Evolutionary conservation across 2,113 vertebrate species (phyloP), one percentile per base, ranked within the genome.

Genomic region (Polypterus bichir): DNA sequence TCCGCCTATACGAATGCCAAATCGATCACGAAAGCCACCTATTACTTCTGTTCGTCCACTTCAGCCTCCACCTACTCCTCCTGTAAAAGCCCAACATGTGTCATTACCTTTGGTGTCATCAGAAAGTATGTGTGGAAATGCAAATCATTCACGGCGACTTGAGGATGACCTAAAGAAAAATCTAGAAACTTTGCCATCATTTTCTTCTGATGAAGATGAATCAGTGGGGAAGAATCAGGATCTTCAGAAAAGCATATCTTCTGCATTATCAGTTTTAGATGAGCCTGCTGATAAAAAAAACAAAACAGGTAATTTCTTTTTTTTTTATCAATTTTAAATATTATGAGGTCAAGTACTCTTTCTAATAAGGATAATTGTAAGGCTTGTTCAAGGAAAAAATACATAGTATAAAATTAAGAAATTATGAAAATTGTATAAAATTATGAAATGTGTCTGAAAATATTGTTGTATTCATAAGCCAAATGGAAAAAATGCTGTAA

Each of bases 171-270:
- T 92, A 59, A 96, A 96, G 66, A 92, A 86, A 68, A 98, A 91
- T 69, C 71, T 93, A 64, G 92, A 98, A 78, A 80, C 91, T 0
- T 77, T 94, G 70, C 91, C 96, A 54, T 89, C 93, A 0, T 96
- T 98, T 83, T 96, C 94, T 69, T 98, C 94, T 3, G 96, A 98
- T 68, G 94, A 98, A 65, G 93, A 98, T 56, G 96, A 98, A 74
- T 89, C 88, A 64, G 89, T 89, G 49, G 86, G 86, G 8, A 90
- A 84, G 72, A 91, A 92, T 77, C 88, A 91, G 3, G 93, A 94
- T 64, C 79, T 91, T 75, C 91, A 90, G 70, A 97, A 95, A 83
- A 93, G 88, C 73, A 85, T 92, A 67, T 86, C 84, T 63, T 87
- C 90, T 63, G 89, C 88, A 0, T 83, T 97, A 59, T 88, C 89